Conservation (phyloP, 2,888 invertebrate genomes). For the Trichopria drosophilae region DNA sequence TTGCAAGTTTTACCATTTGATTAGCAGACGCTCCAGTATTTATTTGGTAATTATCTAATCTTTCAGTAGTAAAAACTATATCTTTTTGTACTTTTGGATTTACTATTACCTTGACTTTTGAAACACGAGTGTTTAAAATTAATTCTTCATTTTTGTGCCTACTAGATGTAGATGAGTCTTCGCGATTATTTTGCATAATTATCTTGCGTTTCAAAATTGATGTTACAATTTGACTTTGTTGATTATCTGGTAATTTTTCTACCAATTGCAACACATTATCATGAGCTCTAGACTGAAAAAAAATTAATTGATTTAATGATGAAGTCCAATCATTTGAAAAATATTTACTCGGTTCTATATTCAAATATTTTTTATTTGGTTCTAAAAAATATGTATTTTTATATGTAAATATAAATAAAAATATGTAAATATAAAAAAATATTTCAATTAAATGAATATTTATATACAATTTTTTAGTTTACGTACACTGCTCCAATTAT, state of each 20-base stretch:
- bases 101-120: neutral
- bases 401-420: no score
- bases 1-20: slow-evolving; percentile 4
- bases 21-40: slow-evolving; percentile 11
- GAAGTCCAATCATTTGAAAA: no score
- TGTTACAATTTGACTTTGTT: slow-evolving; percentile 5
- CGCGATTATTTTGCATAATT: slow-evolving; percentile 1
- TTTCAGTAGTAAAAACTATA: slow-evolving; percentile 1
- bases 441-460: no score
- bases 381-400: no score
- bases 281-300: no score
- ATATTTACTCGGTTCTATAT: no score
- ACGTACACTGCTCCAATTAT: slow-evolving; percentile 2
- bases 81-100: slow-evolving; percentile 1
- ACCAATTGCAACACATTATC: slow-evolving; percentile 3
- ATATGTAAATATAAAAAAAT: no score
- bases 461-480: no score
- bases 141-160: slow-evolving; percentile 1
- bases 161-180: slow-evolving; percentile 5
- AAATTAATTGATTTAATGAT: no score
- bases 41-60: slow-evolving; percentile 5
- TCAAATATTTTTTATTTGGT: no score
- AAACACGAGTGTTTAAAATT: neutral
- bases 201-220: slow-evolving; percentile 3
- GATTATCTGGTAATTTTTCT: slow-evolving; percentile 5